Evolutionary conservation across 2,113 vertebrate genomes (phyloP).

Genomic region (Notothenia rossii): DNA sequence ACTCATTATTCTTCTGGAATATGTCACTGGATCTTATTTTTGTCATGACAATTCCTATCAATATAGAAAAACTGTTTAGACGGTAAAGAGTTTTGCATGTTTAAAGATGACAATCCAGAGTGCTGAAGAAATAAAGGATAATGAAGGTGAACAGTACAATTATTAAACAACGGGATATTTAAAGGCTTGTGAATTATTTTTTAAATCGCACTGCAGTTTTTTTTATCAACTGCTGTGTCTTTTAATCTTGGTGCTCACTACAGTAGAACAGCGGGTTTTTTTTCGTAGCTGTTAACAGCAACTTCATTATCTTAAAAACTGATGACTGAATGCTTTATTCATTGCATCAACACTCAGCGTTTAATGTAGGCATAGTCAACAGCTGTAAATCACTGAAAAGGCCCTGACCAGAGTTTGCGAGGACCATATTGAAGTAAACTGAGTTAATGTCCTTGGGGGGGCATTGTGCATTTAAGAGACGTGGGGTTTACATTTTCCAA

Average conservation of each 20-base stretch:
- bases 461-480: not conserved
- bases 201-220: not conserved
- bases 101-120: not conserved
- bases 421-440: too few relatives aligned
- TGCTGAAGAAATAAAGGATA: not conserved
- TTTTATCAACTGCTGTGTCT: not conserved
- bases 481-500: not conserved
- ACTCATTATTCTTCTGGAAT: not conserved
- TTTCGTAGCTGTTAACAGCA: not conserved
- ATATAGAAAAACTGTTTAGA: not conserved
- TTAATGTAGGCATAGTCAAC: conserved; percentile 17
- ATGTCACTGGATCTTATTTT: not conserved
- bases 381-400: conserved; percentile 15
- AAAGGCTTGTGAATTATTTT: not conserved
- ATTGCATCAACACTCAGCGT: conserved; percentile 4
- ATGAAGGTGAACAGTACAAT: not conserved
- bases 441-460: too few relatives aligned
- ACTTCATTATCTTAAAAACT: conserved; percentile 29
- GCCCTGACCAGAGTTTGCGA: conserved; percentile 37
- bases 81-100: not conserved
- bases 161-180: not conserved
- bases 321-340: conserved; percentile 26
- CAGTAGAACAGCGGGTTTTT: not conserved
- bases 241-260: not conserved
- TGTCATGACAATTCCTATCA: not conserved